Base-by-base conservation (phyloP, 1,140 invertebrate species). In the Psix sp. region DNA sequence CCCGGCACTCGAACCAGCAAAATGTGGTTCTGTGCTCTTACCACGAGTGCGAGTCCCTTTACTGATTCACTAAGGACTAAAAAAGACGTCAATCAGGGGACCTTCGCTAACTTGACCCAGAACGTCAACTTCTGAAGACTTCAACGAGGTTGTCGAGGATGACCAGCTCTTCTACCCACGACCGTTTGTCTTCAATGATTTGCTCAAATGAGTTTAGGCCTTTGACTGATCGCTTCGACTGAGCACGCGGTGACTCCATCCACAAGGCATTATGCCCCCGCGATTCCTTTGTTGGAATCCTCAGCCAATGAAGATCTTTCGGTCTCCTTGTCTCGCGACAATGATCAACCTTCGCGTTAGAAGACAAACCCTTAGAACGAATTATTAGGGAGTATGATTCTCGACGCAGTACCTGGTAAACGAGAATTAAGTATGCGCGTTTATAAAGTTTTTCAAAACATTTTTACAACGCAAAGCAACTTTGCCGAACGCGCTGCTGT, bases 1-100 rank as follows among this genome's bases (percentile, higher is more conserved):
- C 93, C 0, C 88, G 90, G 39, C 89, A 84, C 24, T 77, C 85
- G 0, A 74, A 81, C 7, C 78, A 75, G 5, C 75, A 78, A 26
- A 29, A 59, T 5, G 49, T 71, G 20, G 66, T 77, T 39, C 67
- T 78, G 2, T 80, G 77, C 60, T 80, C 78, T 15, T 82, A 77
- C 35, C 77, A 83, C 7, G 74, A 84, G 7, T 67, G 72, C 11
- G 65, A 76, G 0, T 68, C 74, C 6, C 48, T 66, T 5, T 73
- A 73, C 10, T 73, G 42, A 73, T 52, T 11, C 2, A 13, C 4
- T 3, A 3, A 11, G 3, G 29, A 10, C 29, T 10, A 24, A 24
- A 24, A 24, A 24, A 24, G 21, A 24, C 7, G 21, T 3, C 21
- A 3, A 24, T 24, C n/a, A n/a, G n/a, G n/a, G n/a, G n/a, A n/a